A percentile compares a stretch with the other conserved stretches of the same genome.
Conservation (phyloP, 1,140 invertebrate genomes). For the Hylyphantes graminicola region DNA sequence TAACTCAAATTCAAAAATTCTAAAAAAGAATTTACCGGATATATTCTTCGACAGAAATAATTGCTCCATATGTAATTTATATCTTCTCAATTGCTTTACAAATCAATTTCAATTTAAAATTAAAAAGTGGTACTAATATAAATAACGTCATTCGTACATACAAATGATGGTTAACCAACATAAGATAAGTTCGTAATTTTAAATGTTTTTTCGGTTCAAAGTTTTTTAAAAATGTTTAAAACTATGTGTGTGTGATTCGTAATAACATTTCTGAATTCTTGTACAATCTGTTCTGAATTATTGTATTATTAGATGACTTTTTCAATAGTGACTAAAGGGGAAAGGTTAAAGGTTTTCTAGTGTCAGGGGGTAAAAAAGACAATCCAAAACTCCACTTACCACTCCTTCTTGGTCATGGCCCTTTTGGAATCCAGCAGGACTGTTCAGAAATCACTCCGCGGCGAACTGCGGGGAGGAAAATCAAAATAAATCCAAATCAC, state of each 20-base stretch:
- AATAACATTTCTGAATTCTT: neutral
- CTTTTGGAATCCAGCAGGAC: conserved; percentile 40
- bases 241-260: neutral
- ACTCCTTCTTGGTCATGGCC: conserved; percentile 50
- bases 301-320: neutral
- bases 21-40: too few relatives aligned
- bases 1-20: too few relatives aligned
- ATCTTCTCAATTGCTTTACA: too few relatives aligned
- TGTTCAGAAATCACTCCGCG: conserved; percentile 1
- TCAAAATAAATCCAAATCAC: neutral
- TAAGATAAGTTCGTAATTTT: neutral
- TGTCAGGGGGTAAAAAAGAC: neutral
- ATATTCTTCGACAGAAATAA: too few relatives aligned
- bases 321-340: neutral
- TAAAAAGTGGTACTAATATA: too few relatives aligned
- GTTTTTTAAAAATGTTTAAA: neutral
- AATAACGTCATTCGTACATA: too few relatives aligned
- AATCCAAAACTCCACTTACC: conserved; percentile 14
- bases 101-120: too few relatives aligned
- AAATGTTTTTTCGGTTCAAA: neutral
- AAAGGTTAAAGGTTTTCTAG: too few relatives aligned
- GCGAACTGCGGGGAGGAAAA: neutral
- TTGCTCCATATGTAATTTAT: too few relatives aligned
- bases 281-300: neutral
- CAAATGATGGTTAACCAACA: too few relatives aligned